phyloP scores from a whole-genome alignment of 2,888 invertebrate species.

The Dendrolimus houi region DNA sequence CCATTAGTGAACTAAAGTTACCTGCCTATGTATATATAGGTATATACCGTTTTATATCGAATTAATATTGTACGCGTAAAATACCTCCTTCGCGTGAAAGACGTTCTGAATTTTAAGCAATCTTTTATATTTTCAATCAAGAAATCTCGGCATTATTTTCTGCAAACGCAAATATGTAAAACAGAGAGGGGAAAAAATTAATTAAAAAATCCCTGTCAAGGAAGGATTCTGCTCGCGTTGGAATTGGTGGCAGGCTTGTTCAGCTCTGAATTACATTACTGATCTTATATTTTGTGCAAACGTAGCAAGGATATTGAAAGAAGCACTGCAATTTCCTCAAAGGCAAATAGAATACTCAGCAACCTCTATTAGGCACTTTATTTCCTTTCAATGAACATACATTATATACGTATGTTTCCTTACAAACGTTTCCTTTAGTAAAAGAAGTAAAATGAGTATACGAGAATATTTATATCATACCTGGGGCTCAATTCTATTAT shows the following conservation, averaged over 20 bases:
- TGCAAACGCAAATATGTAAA: neutral
- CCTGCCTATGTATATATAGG: too few species aligned
- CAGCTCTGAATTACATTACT: constrained; percentile 15
- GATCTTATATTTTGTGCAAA: neutral
- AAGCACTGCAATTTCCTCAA: constrained; percentile 20
- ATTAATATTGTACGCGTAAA: too few species aligned
- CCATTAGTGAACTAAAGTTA: too few species aligned
- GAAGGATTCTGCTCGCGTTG: neutral
- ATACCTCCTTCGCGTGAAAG: too few species aligned
- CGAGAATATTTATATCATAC: too few species aligned
- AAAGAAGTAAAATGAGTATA: too few species aligned
- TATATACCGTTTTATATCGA: too few species aligned
- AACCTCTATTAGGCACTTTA: neutral
- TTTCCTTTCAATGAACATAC: constrained; percentile 7
- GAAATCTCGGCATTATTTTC: neutral
- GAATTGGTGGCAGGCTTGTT: constrained; percentile 11
- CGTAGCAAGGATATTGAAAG: constrained; percentile 19
- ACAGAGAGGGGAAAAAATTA: neutral
- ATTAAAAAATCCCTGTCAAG: constrained; percentile 1
- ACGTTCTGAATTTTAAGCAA: too few species aligned
- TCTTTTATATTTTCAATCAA: neutral
- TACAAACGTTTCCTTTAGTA: too few species aligned
- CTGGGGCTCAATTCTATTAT: too few species aligned
- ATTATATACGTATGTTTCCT: too few species aligned
- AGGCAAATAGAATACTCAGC: neutral